Conservation (phyloP, 2,797 vertebrate genomes). For the Tinamus major region DNA sequence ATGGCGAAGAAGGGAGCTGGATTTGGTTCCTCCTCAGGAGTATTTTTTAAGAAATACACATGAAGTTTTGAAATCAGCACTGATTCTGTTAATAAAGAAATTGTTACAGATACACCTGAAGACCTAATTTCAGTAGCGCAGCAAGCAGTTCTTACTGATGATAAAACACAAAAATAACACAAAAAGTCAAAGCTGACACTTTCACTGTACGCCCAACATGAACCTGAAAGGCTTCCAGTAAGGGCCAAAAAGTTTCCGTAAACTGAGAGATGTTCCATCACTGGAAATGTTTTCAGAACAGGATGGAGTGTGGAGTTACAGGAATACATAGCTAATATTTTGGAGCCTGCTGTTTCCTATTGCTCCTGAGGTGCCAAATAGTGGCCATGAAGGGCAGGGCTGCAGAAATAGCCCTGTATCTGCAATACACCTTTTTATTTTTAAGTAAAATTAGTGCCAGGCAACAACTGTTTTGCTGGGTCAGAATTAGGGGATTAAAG, state of each 20-base stretch:
- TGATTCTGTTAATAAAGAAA: neutral
- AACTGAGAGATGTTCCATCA: neutral
- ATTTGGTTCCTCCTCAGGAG: neutral
- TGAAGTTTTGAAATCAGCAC: neutral
- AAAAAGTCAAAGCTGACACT: neutral
- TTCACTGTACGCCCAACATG: neutral
- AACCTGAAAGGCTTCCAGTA: neutral
- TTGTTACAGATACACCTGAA: neutral
- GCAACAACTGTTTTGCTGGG: neutral
- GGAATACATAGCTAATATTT: neutral
- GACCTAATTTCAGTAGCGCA: neutral
- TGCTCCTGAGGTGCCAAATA: neutral
- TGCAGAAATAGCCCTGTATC: neutral
- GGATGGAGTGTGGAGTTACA: neutral
- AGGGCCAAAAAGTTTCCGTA: fast-evolving
- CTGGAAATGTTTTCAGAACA: neutral
- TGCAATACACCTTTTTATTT: neutral
- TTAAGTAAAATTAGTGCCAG: neutral
- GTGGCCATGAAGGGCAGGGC: neutral
- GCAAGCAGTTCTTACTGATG: neutral
- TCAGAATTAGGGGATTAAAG: neutral
- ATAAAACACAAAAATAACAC: neutral
- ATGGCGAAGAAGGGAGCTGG: neutral
- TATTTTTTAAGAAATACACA: neutral
- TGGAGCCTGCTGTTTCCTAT: neutral